phyloP scores from a whole-genome alignment of 2,797 vertebrate genomes.

The Lacerta viridis region DNA sequence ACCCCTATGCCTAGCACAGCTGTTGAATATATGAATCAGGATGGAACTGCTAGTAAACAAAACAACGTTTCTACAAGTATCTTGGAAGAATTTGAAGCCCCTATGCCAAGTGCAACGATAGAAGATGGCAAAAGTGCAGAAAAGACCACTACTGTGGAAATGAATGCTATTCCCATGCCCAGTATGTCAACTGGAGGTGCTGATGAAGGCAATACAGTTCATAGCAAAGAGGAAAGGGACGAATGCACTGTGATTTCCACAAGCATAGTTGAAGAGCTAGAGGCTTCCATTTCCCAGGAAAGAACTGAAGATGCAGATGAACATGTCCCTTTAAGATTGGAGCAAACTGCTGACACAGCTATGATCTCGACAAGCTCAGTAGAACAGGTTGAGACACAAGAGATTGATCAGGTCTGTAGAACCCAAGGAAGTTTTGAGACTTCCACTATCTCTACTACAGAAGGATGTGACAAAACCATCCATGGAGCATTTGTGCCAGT shows the following conservation, averaged over 20 bases:
- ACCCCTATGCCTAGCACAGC: conserved; percentile 80
- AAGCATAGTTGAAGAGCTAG: conserved; percentile 78
- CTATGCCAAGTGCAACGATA: conserved; percentile 75
- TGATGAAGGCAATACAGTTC: conserved; percentile 60
- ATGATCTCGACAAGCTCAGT: conserved; percentile 81
- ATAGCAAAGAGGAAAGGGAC: conserved; percentile 80
- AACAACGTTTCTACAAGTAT: conserved; percentile 82
- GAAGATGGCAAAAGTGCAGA: conserved; percentile 53
- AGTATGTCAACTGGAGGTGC: conserved; percentile 67
- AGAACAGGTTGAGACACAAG: conserved; percentile 70
- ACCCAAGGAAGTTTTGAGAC: conserved; percentile 68
- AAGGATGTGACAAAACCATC: conserved; percentile 74
- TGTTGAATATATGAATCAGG: conserved; percentile 59
- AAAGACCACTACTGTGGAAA: conserved; percentile 40
- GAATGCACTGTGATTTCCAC: conserved; percentile 84
- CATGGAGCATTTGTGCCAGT: conserved; percentile 46
- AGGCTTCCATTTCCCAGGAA: conserved; percentile 65
- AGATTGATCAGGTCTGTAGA: conserved; percentile 40
- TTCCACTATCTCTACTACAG: conserved; percentile 76
- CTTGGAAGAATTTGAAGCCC: conserved; percentile 78
- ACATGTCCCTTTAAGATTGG: neutral
- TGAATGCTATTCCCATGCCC: conserved; percentile 75
- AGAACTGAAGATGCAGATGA: conserved; percentile 33
- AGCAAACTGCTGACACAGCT: conserved; percentile 71
- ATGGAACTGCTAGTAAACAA: conserved; percentile 44